Evolutionary conservation across 2,888 invertebrate genomes (phyloP), one percentile per base, ranked within the genome.

Genomic region (Orchestes rusci): DNA sequence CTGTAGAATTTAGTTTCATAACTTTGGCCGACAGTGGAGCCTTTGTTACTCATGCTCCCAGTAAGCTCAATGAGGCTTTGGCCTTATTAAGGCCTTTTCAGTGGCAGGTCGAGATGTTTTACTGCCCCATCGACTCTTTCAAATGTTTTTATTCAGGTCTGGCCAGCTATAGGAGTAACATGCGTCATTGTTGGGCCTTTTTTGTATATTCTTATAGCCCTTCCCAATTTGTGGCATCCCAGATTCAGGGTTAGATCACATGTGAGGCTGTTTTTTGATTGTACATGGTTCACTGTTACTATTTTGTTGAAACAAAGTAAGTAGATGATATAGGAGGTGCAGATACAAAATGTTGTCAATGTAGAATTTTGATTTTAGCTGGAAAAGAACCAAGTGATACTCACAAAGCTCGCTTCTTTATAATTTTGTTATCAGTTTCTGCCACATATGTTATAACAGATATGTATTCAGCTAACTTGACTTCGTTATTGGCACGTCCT

Each of bases 391-490:
- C 80, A 1, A 77, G 77, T 18, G 73, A 74, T 39, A 80, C 77
- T 1, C 75, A 77, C 59, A 80, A 82, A 56, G 78, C 80, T 1
- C 75, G 84, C 35, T 73, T 83, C 32, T 74, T 84, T n/a, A 74
- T 78, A 10, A 77, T 82, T 18, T 66, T 84, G 2, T 73, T 84
- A 34, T 82, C 82, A 38, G 71, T 85, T n/a, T 79, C 81, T 18
- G 81, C 82, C 2, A 85, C 85, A 0, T 85, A 85, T 61, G 83
- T 85, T 3, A 77, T 85, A 36, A 82, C 81, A 0, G 84, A 84
- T 62, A 81, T 85, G 73, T 85, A 85, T 62, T 84, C 84, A 0
- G 84, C 85, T 0, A 84, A 84, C 64, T 65, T 85, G 49, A 85
- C 84, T 7, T 84, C 84, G 2, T 69, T 85, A 16, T 71, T 85